These are phyloP conservation scores for Octopus bimaculoides DNA, from an alignment of 1,140 invertebrate genomes.

Conservation along the genomic window DNA sequence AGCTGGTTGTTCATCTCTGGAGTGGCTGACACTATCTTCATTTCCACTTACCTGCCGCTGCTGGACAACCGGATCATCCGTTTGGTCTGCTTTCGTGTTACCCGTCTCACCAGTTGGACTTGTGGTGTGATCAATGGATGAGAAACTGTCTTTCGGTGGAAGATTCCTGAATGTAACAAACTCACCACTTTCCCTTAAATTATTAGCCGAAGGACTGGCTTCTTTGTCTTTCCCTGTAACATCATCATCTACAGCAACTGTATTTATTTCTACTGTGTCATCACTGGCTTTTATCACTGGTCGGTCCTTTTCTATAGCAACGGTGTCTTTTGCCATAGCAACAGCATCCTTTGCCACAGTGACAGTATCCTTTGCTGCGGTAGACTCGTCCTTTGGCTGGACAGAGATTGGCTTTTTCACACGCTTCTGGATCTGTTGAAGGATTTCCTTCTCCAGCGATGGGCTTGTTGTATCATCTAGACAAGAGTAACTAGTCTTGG, in stretches of 20 bases:
- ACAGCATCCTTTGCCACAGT: not conserved
- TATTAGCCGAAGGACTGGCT: no score
- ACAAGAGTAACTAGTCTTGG: slow-evolving; percentile 57
- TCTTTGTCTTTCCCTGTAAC: no score
- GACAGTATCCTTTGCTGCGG: not conserved
- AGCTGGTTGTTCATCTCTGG: not conserved
- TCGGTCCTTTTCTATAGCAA: no score
- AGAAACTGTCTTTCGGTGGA: slow-evolving; percentile 1
- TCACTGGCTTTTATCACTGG: no score
- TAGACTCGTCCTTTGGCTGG: not conserved
- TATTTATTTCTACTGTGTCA: no score
- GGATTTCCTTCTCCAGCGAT: slow-evolving; percentile 47
- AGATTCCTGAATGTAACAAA: not conserved
- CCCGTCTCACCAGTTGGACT: not conserved
- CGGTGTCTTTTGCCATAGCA: not conserved
- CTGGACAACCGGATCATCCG: no score
- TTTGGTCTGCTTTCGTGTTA: not conserved
- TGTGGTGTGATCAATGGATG: not conserved
- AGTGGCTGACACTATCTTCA: not conserved
- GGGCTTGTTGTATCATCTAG: slow-evolving; percentile 59
- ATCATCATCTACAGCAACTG: not conserved
- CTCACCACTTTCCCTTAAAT: not conserved
- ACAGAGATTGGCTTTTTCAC: not conserved
- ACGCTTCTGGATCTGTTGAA: slow-evolving; percentile 31
- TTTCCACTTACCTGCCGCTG: not conserved